Evolutionary conservation across 2,113 vertebrate genomes (phyloP).

Genomic region (Eurystomus gularis): DNA sequence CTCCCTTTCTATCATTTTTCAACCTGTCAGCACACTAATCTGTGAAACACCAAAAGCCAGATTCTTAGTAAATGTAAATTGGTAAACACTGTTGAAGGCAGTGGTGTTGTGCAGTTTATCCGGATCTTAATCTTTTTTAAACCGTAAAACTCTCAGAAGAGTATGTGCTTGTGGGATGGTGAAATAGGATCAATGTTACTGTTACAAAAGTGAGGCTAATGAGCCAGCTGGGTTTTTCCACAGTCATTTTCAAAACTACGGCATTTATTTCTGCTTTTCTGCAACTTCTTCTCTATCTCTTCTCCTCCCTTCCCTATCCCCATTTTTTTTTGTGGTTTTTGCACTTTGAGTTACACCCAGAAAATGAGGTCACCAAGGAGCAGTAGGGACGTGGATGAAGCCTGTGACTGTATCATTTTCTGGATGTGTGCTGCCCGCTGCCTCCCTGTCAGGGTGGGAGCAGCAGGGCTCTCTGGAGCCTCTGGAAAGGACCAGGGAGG

Average conservation of each 20-base stretch:
- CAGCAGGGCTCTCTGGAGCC: neutral
- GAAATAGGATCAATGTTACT: conserved; percentile 57
- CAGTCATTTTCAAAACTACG: conserved; percentile 35
- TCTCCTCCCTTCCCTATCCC: conserved; percentile 33
- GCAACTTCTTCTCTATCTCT: conserved; percentile 39
- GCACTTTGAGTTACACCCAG: conserved; percentile 19
- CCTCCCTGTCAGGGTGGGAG: neutral
- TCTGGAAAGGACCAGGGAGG: neutral
- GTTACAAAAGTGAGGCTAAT: conserved; percentile 57
- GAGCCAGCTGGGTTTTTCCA: conserved; percentile 68
- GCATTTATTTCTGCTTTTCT: conserved; percentile 56
- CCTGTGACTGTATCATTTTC: neutral
- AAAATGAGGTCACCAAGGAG: conserved; percentile 30
- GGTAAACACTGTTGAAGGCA: neutral
- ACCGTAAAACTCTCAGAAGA: neutral
- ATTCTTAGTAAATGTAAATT: conserved; percentile 17
- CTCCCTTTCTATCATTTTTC: conserved; percentile 61
- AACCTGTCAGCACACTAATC: conserved; percentile 44
- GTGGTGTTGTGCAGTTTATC: neutral
- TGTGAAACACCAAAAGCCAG: conserved; percentile 15
- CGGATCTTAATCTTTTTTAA: neutral
- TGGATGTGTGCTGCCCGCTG: neutral
- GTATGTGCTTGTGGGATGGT: conserved; percentile 17
- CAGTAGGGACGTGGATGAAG: neutral
- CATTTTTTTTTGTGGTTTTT: neutral